Evolutionary conservation across 2,888 invertebrate species (phyloP).

Genomic region (Catotricha subobsoleta): DNA sequence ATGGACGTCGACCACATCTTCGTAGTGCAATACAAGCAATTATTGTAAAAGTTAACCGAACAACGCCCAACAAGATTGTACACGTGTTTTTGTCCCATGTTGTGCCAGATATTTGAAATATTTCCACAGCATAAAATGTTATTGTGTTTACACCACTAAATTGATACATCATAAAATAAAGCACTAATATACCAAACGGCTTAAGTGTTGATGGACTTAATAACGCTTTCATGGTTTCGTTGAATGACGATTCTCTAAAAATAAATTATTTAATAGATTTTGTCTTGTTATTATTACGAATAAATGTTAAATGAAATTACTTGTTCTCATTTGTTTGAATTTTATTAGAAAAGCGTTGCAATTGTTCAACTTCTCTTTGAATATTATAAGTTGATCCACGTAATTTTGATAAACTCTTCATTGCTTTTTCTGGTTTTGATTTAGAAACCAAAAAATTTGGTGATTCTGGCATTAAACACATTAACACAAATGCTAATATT

Average conservation of each 20-base stretch:
- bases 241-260: constrained; percentile 14
- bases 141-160: constrained; percentile 52
- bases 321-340: constrained; percentile 42
- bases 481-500: constrained; percentile 37
- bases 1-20: constrained; percentile 38
- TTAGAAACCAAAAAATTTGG: constrained; percentile 50
- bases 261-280: too few relatives aligned
- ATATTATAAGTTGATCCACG: constrained; percentile 43
- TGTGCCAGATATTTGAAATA: constrained; percentile 42
- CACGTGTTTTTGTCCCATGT: constrained; percentile 37
- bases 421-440: constrained; percentile 39
- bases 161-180: constrained; percentile 51
- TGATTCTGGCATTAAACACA: constrained; percentile 49
- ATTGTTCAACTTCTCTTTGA: constrained; percentile 40
- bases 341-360: constrained; percentile 41
- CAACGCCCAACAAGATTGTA: constrained; percentile 40
- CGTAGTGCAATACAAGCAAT: constrained; percentile 42
- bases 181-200: constrained; percentile 40
- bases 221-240: constrained; percentile 37
- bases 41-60: constrained; percentile 42
- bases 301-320: too few relatives aligned
- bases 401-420: constrained; percentile 37
- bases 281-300: too few relatives aligned
- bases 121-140: constrained; percentile 49
- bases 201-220: constrained; percentile 43